A percentile compares a stretch with the other conserved stretches of the same genome.
Evolutionary conservation across 1,140 invertebrate genomes (phyloP).

Genomic region (Trissolcus basalis): DNA sequence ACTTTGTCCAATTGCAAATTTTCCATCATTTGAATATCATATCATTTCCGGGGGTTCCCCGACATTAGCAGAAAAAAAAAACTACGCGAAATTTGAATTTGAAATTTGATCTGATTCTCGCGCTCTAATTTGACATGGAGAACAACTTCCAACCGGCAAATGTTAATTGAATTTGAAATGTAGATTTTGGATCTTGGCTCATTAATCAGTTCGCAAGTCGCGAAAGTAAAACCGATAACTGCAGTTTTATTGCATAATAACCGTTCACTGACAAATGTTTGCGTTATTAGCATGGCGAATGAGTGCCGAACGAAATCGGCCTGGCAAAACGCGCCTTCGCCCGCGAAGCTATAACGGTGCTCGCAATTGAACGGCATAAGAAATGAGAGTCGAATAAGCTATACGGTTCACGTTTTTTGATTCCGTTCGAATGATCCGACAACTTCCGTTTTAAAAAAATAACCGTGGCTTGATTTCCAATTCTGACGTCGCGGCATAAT

Average conservation of each 20-base stretch:
- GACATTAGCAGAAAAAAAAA: too few relatives aligned
- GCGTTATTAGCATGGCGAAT: conserved; percentile 28
- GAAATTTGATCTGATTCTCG: not conserved
- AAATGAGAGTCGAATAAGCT: conserved; percentile 52
- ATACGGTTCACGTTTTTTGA: conserved; percentile 26
- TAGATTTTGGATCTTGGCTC: not conserved
- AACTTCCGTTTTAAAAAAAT: conserved; percentile 37
- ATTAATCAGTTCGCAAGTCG: conserved; percentile 21
- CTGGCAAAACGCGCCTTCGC: conserved; percentile 60
- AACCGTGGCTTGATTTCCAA: conserved; percentile 8
- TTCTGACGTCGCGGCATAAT: conserved; percentile 4
- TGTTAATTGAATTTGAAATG: too few relatives aligned
- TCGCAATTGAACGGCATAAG: conserved; percentile 48
- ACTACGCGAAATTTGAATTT: too few relatives aligned
- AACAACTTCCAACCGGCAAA: too few relatives aligned
- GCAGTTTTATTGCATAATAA: conserved; percentile 35
- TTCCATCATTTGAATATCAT: too few relatives aligned
- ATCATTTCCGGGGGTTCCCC: too few relatives aligned
- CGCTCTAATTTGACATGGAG: too few relatives aligned
- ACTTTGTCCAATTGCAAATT: too few relatives aligned
- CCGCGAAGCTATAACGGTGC: conserved; percentile 22
- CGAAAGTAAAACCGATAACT: conserved; percentile 33
- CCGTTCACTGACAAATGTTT: conserved; percentile 12
- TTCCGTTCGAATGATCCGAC: conserved; percentile 31
- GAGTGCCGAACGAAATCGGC: conserved; percentile 53